These are phyloP conservation scores for Lerema accius DNA, from an alignment of 1,140 invertebrate genomes.

Conservation along the genomic window DNA sequence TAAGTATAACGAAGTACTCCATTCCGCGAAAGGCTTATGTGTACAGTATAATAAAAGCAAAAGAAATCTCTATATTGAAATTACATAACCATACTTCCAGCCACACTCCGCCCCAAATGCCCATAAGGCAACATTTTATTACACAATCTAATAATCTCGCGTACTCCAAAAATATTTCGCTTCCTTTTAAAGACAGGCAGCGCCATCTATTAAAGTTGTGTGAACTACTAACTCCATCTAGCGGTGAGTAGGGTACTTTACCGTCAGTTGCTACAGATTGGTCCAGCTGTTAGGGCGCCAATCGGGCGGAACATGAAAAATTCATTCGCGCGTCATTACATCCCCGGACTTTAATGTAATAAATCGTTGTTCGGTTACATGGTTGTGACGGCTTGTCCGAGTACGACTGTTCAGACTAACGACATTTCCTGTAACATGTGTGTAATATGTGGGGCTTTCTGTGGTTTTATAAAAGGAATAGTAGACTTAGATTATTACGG, in stretches of 20 bases:
- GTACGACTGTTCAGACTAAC: constrained; percentile 14
- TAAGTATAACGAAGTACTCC: no score
- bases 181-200: not conserved
- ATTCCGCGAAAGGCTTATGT: no score
- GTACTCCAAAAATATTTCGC: no score
- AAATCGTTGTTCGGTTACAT: constrained; percentile 42
- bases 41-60: not conserved
- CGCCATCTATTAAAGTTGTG: constrained; percentile 37
- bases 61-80: not conserved
- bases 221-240: constrained; percentile 31
- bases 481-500: no score
- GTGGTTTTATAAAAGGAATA: no score
- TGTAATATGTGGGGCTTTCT: no score
- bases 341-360: constrained; percentile 44
- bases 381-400: constrained; percentile 38
- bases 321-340: constrained; percentile 45
- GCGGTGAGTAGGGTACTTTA: constrained; percentile 11
- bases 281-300: constrained; percentile 32
- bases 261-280: constrained; percentile 32
- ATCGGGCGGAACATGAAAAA: constrained; percentile 50
- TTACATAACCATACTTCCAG: constrained; percentile 17
- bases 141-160: constrained; percentile 1
- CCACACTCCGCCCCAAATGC: not conserved
- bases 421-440: constrained; percentile 23
- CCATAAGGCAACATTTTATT: constrained; percentile 4